phyloP scores from a whole-genome alignment of 2,797 vertebrate species.

The Diglossa cyanea region DNA sequence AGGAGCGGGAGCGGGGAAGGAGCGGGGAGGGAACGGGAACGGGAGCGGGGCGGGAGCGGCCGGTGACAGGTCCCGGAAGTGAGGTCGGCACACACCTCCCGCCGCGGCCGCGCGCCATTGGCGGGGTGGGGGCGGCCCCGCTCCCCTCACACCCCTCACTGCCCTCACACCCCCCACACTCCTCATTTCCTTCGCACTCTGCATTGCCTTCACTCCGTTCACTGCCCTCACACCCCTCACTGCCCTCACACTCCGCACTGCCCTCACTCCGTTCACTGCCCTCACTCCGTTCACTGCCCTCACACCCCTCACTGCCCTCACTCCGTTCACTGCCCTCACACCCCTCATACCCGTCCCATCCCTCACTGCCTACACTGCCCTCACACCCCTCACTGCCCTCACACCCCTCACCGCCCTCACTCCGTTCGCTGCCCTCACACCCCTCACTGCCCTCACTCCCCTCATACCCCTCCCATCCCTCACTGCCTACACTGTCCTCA shows the following conservation, averaged over 20 bases:
- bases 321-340: background rate
- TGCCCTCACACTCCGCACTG: background rate
- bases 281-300: no score
- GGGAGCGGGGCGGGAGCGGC: background rate
- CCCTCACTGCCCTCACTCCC: background rate
- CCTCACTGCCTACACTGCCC: no score
- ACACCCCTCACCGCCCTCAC: no score
- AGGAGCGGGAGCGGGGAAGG: background rate
- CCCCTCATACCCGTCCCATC: no score
- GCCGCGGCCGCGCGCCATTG: background rate
- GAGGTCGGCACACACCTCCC: background rate
- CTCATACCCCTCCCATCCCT: no score
- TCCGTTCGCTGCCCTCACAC: background rate
- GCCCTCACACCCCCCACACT: background rate
- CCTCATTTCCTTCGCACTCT: background rate
- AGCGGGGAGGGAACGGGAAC: background rate
- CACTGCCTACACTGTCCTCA: background rate
- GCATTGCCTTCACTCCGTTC: background rate
- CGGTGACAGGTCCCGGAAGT: background rate
- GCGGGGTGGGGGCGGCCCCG: background rate
- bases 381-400: background rate
- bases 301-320: no score
- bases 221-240: no score
- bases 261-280: background rate
- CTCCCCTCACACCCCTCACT: background rate